Percentiles rank a stretch among this genome's conserved stretches.
Conservation (phyloP, 2,113 vertebrate species). For the Delphinus delphis region DNA sequence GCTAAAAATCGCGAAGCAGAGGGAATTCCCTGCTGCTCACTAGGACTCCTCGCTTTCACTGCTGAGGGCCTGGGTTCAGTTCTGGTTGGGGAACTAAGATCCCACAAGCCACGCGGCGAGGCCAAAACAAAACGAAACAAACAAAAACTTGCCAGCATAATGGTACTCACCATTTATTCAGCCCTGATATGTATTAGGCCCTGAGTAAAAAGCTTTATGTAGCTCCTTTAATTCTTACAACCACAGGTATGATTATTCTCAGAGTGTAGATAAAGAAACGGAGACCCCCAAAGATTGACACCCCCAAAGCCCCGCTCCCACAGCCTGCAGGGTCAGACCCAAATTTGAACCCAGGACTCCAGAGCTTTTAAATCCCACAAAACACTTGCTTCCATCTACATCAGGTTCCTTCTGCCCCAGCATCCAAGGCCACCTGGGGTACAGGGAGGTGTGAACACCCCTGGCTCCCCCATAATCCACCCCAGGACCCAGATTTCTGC, state of each 20-base stretch:
- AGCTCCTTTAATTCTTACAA: not conserved
- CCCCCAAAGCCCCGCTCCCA: not conserved
- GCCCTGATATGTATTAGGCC: not conserved
- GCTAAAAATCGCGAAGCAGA: not conserved
- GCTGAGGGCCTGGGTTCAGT: not conserved
- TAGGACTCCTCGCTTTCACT: not conserved
- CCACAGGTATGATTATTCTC: not conserved
- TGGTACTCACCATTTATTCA: not conserved
- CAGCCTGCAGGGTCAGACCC: not conserved
- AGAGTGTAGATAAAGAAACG: not conserved
- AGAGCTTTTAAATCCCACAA: not conserved
- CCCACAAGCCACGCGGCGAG: not conserved
- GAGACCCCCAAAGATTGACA: not conserved
- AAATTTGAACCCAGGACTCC: not conserved
- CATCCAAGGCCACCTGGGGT: rapidly evolving
- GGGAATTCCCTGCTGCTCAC: not conserved
- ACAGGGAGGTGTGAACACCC: not conserved
- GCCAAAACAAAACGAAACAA: not conserved
- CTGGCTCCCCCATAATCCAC: no score
- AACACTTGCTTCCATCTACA: not conserved
- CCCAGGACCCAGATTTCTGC: not conserved
- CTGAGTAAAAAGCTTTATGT: not conserved
- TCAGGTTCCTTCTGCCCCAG: not conserved
- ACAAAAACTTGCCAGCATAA: not conserved
- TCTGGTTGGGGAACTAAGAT: not conserved